A percentile compares a stretch with the other conserved stretches of the same genome.
phyloP scores from a whole-genome alignment of 2,888 invertebrate genomes.

The Dynastes maya region DNA sequence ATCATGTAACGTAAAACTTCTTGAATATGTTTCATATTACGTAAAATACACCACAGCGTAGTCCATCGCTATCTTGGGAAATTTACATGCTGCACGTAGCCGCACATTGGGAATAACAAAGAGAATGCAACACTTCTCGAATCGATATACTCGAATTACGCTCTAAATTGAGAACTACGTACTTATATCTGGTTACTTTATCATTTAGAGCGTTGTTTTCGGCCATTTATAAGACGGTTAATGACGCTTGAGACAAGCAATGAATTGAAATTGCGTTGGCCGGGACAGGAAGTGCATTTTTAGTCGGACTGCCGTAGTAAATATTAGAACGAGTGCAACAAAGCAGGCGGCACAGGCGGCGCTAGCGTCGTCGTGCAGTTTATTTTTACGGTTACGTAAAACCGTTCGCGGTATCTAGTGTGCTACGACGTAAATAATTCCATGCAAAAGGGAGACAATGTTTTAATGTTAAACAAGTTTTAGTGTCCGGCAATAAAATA shows the following conservation, averaged over 20 bases:
- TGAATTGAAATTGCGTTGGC: conserved; percentile 44
- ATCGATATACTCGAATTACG: conserved; percentile 13
- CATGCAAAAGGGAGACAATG: conserved; percentile 19
- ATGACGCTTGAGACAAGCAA: conserved; percentile 44
- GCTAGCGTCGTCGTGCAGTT: conserved; percentile 15
- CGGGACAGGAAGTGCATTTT: conserved; percentile 33
- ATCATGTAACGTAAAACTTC: too few species aligned
- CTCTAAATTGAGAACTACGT: conserved; percentile 17
- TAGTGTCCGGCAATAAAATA: conserved; percentile 12
- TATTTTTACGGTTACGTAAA: conserved; percentile 32
- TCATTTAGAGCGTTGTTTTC: conserved; percentile 16
- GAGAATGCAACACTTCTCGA: not conserved
- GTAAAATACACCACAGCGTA: not conserved
- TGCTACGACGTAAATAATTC: conserved; percentile 20
- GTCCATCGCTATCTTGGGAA: too few species aligned
- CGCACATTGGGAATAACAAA: not conserved
- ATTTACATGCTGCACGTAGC: not conserved
- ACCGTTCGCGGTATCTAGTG: not conserved
- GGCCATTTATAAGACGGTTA: conserved; percentile 40
- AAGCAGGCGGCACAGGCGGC: not conserved
- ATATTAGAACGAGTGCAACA: conserved; percentile 26
- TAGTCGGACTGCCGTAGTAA: conserved; percentile 34
- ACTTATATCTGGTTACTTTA: conserved; percentile 8
- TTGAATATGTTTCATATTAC: too few species aligned
- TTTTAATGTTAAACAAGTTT: conserved; percentile 29